phyloP scores from a whole-genome alignment of 2,797 vertebrate genomes.

The Propithecus perrieri region DNA sequence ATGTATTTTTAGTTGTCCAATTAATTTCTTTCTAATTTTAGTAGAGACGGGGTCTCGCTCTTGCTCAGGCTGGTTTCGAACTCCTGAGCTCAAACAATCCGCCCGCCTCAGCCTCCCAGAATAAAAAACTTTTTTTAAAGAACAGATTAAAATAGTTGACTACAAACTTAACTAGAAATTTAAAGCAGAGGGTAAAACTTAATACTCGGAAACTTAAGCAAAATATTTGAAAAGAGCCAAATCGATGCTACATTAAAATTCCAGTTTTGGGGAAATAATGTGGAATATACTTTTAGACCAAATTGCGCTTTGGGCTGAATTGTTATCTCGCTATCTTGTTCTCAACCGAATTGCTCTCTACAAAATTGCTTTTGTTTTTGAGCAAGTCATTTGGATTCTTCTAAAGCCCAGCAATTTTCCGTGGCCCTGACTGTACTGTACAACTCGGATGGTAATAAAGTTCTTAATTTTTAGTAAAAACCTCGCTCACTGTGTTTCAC shows the following conservation, averaged over 20 bases:
- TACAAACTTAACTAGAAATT: background rate
- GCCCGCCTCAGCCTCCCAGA: no score
- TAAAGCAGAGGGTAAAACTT: background rate
- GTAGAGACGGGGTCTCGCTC: no score
- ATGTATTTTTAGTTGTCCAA: no score
- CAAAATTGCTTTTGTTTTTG: background rate
- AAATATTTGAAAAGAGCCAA: background rate
- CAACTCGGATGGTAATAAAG: background rate
- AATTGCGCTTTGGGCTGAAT: background rate
- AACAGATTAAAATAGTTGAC: background rate
- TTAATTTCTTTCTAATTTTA: no score
- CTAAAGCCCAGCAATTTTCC: background rate
- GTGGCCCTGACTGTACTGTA: background rate
- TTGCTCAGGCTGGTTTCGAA: no score
- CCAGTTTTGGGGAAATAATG: background rate
- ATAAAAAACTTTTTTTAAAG: background rate
- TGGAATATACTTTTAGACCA: background rate
- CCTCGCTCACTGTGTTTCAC: background rate
- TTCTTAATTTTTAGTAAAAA: background rate
- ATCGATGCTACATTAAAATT: background rate
- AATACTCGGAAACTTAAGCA: conserved; percentile 5
- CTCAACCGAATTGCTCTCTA: background rate
- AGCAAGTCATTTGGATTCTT: background rate
- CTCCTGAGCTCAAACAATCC: no score
- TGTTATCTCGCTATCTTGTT: background rate